Conservation (phyloP, 2,888 invertebrate genomes). For the Tetranychus piercei region DNA sequence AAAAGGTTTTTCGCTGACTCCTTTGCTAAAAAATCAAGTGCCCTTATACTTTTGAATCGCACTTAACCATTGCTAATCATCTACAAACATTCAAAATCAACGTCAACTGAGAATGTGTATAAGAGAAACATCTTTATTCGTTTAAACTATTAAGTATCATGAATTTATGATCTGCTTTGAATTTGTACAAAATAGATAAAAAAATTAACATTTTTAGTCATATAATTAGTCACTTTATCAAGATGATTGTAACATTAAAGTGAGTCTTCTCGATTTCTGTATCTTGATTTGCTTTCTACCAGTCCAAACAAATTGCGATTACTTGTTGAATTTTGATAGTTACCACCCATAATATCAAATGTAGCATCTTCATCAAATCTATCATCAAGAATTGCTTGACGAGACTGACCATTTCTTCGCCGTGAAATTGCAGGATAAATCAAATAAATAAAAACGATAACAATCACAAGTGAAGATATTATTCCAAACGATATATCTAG, state of each 20-base stretch:
- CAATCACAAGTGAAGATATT: neutral
- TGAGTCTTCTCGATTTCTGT: neutral
- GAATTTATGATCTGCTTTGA: no score
- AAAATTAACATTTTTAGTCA: no score
- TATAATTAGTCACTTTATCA: no score
- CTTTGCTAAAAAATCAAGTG: no score
- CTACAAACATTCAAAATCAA: no score
- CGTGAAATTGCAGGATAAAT: neutral
- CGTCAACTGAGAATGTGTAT: no score
- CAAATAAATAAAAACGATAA: neutral
- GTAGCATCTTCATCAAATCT: neutral
- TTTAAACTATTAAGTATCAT: no score
- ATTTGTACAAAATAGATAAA: no score
- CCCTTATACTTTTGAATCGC: no score
- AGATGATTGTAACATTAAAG: neutral
- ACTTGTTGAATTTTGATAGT: neutral
- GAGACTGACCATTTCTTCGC: neutral
- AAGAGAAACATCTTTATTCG: no score
- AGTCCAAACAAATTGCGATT: neutral
- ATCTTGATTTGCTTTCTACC: neutral
- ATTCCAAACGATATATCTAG: neutral
- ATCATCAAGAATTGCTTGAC: neutral
- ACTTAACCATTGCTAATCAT: no score
- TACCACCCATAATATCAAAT: neutral
- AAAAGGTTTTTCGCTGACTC: no score